Evolutionary conservation across 2,888 invertebrate species (phyloP), one percentile per base, ranked within the genome.

Genomic region (Nineta flava): DNA sequence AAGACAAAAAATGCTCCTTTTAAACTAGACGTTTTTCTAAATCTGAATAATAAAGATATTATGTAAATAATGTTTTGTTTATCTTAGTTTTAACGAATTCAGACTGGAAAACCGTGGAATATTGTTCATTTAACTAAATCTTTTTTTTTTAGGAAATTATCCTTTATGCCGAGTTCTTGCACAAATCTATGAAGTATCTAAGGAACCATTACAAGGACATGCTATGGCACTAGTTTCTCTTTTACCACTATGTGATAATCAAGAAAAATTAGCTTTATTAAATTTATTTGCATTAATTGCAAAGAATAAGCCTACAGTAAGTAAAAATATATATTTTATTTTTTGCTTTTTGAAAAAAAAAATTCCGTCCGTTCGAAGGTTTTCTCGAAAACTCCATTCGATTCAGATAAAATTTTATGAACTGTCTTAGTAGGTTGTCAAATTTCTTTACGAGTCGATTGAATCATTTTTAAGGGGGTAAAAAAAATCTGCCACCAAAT

Each of bases 171-270:
- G 91, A 47, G 91, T 94, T 38, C 73, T 95, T 53, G 90, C 91
- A 0, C 91, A 90, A 68, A 81, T 94, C 38, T 94, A 93, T 65
- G 82, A 84, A 59, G 87, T 92, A 16, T 87, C 91, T 45, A 83
- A 84, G 2, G 87, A 87, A 58, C 84, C 88, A 0, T 77, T 94
- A 17, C 83, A 90, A 57, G 87, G 85, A 6, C 87, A 91, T 66
- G 81, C 88, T 2, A 79, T 86, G 64, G 82, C 87, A 2, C 70
- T 95, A 35, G 84, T 91, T 1, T 79, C 81, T 0, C 72, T 92
- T 12, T 68, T 93, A 48, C 83, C 85, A 1, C 82, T 81, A 58
- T 90, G 91, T 61, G 92, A 92, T 61, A 80, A 81, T 52, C 80
- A 86, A 55, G 94, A 94, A 67, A 84, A 87, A 64, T 74, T 86